Base-by-base conservation (phyloP, 2,797 vertebrate genomes). In the Platalea minor region DNA sequence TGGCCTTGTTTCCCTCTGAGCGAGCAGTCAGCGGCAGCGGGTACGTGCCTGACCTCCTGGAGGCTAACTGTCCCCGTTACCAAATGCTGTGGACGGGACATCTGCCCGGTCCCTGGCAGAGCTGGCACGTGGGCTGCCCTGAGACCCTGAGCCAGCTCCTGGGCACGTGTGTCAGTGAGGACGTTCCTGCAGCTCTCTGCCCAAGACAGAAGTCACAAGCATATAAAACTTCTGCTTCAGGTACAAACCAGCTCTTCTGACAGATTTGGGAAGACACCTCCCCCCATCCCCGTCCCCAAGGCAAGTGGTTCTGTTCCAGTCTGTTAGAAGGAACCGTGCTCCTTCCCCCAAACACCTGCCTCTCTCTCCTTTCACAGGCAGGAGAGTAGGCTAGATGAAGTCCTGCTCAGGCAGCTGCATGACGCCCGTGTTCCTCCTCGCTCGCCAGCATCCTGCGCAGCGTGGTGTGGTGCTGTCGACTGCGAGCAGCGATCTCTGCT, bases 1-100 rank as follows among this genome's bases (percentile, higher is more conserved):
- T 43, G 63, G 25, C 11, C 26, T 45, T 3, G 18, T 19, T 61
- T 61, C 63, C 45, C 63, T 37, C 18, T 4, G 26, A 21, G 11
- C 0, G 3, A 61, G 56, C 1, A 2, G 53, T 24, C 20, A 3
- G 25, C 7, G 25, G 45, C 51, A 14, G n/a, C 4, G 29, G 41
- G 68, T 8, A 17, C 11, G 1, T 33, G 48, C 56, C 10, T 20
- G 39, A 10, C 4, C 29, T 59, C 45, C 24, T 26, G 57, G 35
- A 26, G 24, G 35, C 10, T 25, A 4, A 60, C 35, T 17, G 35
- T 17, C 24, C 59, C 59, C 4, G 24, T 37, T 8, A 60, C 35
- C 59, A 12, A 17, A 18, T 37, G 59, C 35, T 2, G 5, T 17
- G 16, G 59, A 25, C 17, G 24, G 59, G 24, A 60, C 35, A 11